Base-by-base conservation (phyloP, 2,888 invertebrate species). In the Polymixis flavicincta region DNA sequence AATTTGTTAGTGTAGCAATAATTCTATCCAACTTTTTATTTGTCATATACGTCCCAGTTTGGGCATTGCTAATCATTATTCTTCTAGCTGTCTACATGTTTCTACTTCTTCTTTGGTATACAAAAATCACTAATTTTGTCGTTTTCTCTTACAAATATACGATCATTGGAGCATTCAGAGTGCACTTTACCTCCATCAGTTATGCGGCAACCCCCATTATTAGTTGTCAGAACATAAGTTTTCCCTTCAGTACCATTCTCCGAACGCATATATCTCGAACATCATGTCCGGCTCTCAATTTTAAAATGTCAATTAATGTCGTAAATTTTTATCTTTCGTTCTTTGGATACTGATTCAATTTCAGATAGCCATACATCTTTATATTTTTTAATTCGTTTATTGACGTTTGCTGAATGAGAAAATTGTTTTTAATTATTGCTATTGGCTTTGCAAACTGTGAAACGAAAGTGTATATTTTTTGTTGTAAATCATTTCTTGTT, bases 231-330 rank as follows among this genome's bases (percentile, higher is more conserved):
- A 57, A 17, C 72, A 86, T 82, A 76, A 78, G 75, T 77, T 83
- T 74, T 85, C 77, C 87, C 77, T 83, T 71, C 74, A 42, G 64
- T 70, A 42, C 42, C 64, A 70, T 87, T 85, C 83, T 28, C 14
- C 76, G 85, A 77, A 83, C 64, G 65, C 78, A 64, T 72, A 67
- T 76, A 74, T 77, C 75, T 78, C 68, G 63, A 84, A 84, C 71
- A 80, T 78, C 71, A 76, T 70, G 80, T 67, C 70, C 75, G 85
- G 82, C 88, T 89, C 88, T 89, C 90, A 83, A 87, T 89, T 90
- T 90, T 90, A 89, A 79, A 92, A 93, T 91, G 92, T 92, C 91
- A 92, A 93, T 92, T 92, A 91, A 86, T 77, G 82, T 90, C 88
- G 89, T 91, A 89, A 90, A 89, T 85, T 90, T 90, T 90, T 91